Conservation (phyloP, 2,113 vertebrate genomes). For the Lota lota region DNA sequence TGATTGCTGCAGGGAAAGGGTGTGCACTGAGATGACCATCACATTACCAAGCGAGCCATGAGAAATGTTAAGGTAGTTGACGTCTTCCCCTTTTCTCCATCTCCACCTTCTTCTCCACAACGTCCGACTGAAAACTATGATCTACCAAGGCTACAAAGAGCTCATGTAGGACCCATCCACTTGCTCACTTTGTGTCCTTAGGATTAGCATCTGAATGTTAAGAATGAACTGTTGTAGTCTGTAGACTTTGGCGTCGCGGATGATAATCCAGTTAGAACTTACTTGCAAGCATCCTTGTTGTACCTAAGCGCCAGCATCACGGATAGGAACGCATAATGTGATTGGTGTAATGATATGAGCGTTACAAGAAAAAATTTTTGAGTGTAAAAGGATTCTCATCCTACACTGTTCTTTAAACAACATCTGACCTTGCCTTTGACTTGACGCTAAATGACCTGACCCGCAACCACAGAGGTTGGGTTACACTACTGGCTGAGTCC, state of each 20-base stretch:
- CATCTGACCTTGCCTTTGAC: background rate
- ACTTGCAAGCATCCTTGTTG: slow-evolving; percentile 23
- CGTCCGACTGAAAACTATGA: too few relatives aligned
- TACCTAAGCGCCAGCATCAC: slow-evolving; percentile 12
- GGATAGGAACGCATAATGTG: slow-evolving; percentile 28
- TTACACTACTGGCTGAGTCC: too few relatives aligned
- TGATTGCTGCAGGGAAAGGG: too few relatives aligned
- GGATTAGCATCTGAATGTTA: slow-evolving; percentile 29
- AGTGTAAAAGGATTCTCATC: slow-evolving; percentile 28
- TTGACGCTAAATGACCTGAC: slow-evolving; percentile 19
- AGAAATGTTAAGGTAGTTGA: too few relatives aligned
- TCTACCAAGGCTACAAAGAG: too few relatives aligned
- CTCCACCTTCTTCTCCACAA: too few relatives aligned
- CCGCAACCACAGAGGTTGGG: background rate
- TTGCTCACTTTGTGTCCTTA: background rate
- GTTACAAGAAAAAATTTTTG: slow-evolving; percentile 40
- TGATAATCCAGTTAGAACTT: slow-evolving; percentile 44
- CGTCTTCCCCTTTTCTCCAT: too few relatives aligned
- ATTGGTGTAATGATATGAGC: slow-evolving; percentile 25
- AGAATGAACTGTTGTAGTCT: slow-evolving; percentile 28
- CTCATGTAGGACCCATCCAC: too few relatives aligned
- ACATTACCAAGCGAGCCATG: too few relatives aligned
- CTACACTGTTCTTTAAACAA: slow-evolving; percentile 13
- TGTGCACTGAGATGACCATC: too few relatives aligned
- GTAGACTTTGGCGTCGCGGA: slow-evolving; percentile 21